A percentile compares a stretch with the other conserved stretches of the same genome.
Conservation (phyloP, 1,140 invertebrate genomes). For the Triops longicaudatus region DNA sequence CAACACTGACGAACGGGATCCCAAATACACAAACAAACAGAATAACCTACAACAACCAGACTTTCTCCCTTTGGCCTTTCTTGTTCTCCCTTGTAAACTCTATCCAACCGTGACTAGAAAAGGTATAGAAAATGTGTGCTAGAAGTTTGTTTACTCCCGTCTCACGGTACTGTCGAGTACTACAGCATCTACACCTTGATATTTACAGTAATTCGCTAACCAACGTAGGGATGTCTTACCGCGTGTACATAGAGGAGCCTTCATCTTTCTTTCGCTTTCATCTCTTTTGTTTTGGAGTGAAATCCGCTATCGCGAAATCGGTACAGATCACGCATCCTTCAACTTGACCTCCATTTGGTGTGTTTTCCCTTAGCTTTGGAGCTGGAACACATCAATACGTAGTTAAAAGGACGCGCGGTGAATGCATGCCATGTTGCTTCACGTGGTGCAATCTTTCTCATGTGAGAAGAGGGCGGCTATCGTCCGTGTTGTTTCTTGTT, state of each 20-base stretch:
- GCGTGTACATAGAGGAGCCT: not conserved
- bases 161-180: not conserved
- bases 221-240: not conserved
- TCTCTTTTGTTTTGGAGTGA: not conserved
- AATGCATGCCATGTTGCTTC: not conserved
- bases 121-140: not conserved
- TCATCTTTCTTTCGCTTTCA: not conserved
- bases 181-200: not conserved
- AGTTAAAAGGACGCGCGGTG: not conserved
- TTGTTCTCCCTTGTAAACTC: not conserved
- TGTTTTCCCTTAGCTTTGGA: not conserved
- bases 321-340: not conserved
- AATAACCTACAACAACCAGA: not conserved
- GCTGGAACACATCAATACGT: not conserved
- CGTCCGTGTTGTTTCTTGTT: slow-evolving; percentile 8
- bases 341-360: not conserved
- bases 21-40: not conserved
- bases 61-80: not conserved
- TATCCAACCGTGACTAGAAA: not conserved
- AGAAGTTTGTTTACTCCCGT: not conserved
- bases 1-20: not conserved
- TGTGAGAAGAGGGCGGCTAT: not conserved
- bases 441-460: not conserved
- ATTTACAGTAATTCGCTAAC: not conserved
- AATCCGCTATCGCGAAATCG: not conserved